Evolutionary conservation across 2,113 vertebrate genomes (phyloP).

Genomic region (Herpetotheres cachinnans): DNA sequence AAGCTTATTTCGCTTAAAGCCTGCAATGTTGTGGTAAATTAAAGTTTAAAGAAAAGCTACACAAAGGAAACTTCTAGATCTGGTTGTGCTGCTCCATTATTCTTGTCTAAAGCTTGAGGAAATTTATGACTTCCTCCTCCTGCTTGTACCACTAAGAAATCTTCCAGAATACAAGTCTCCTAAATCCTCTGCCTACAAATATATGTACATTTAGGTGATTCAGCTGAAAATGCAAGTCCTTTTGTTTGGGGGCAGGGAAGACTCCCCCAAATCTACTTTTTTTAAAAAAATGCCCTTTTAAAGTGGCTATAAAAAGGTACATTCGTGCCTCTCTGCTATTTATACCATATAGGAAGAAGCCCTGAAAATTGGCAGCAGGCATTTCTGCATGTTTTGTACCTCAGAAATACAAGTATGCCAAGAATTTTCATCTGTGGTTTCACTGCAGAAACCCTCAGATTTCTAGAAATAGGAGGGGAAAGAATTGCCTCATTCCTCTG

Average conservation of each 20-base stretch:
- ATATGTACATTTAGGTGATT: neutral
- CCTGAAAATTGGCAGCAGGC: neutral
- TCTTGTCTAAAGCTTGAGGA: neutral
- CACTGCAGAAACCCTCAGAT: neutral
- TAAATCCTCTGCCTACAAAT: neutral
- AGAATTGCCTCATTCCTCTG: neutral
- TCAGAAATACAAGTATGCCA: neutral
- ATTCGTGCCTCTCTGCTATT: neutral
- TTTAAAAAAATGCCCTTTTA: neutral
- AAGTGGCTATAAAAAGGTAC: neutral
- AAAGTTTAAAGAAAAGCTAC: neutral
- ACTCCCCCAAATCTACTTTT: neutral
- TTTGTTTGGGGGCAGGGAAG: neutral
- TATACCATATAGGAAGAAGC: neutral
- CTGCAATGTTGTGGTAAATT: neutral
- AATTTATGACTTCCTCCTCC: constrained; percentile 38
- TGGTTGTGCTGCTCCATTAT: neutral
- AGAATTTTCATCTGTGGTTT: neutral
- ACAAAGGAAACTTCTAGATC: neutral
- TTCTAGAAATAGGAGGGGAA: neutral
- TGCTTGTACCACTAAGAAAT: neutral
- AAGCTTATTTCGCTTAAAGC: neutral
- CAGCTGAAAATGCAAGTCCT: neutral
- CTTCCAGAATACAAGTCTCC: neutral
- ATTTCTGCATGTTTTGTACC: neutral